phyloP scores from a whole-genome alignment of 2,888 invertebrate species.

The Troides oblongomaculatus region DNA sequence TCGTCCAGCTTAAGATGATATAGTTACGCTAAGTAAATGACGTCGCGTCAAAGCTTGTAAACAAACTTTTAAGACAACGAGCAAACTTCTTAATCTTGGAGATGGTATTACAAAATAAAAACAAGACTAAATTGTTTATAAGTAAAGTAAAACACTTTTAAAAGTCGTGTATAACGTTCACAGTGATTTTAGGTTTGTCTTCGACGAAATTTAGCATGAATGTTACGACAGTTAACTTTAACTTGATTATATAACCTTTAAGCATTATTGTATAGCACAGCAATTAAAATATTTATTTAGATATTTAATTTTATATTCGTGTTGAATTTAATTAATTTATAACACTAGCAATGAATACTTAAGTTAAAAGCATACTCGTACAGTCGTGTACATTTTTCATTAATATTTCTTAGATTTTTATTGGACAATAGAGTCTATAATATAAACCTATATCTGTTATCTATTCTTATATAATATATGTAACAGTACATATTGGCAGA shows the following conservation, averaged over 20 bases:
- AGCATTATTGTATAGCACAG: too few relatives aligned
- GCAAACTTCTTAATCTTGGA: constrained; percentile 19
- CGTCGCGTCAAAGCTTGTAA: constrained; percentile 18
- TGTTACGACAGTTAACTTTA: too few relatives aligned
- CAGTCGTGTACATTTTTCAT: too few relatives aligned
- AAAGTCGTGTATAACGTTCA: neutral
- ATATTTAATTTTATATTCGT: too few relatives aligned
- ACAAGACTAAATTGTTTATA: constrained; percentile 2
- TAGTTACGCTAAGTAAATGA: constrained; percentile 22
- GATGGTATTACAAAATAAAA: constrained; percentile 17
- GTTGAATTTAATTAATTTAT: too few relatives aligned
- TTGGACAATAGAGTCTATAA: neutral
- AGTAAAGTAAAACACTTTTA: neutral
- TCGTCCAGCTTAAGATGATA: constrained; percentile 15
- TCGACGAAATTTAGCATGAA: neutral
- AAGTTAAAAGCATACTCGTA: too few relatives aligned
- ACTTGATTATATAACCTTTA: too few relatives aligned
- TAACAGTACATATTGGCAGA: neutral
- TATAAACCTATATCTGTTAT: neutral
- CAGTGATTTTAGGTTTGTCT: neutral
- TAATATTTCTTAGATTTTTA: too few relatives aligned
- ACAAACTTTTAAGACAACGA: constrained; percentile 18
- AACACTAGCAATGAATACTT: too few relatives aligned
- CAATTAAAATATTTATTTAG: too few relatives aligned
- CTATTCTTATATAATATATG: neutral